Conservation (phyloP, 2,797 vertebrate genomes). For the Hypotaenidia okinawae region DNA sequence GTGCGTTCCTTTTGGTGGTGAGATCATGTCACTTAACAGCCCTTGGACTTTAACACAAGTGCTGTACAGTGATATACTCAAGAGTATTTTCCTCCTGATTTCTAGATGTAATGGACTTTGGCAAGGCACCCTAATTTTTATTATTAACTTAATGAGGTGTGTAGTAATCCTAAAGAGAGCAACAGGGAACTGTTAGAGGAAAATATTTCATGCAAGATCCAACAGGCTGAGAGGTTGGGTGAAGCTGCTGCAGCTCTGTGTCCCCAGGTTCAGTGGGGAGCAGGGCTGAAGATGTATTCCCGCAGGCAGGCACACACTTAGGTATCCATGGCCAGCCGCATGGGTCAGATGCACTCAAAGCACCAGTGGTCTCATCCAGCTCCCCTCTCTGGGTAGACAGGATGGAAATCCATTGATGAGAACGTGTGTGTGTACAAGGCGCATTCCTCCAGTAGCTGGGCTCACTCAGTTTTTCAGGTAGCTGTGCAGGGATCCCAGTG, state of each 20-base stretch:
- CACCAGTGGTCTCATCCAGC: background rate
- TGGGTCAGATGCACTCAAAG: background rate
- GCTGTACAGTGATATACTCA: background rate
- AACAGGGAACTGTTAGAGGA: background rate
- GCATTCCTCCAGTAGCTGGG: background rate
- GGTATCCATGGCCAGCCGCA: background rate
- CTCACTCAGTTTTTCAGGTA: background rate
- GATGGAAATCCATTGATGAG: background rate
- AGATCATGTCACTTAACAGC: background rate
- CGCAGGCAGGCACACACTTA: background rate
- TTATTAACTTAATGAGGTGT: constrained; percentile 40
- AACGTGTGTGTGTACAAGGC: background rate
- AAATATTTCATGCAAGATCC: background rate
- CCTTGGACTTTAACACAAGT: background rate
- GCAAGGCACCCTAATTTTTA: constrained; percentile 30
- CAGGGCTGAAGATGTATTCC: background rate
- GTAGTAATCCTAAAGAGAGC: background rate
- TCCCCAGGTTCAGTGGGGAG: background rate
- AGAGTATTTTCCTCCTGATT: constrained; percentile 1
- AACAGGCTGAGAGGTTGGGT: background rate
- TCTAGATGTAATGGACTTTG: constrained; percentile 34
- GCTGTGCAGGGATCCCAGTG: background rate
- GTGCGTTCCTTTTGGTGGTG: background rate
- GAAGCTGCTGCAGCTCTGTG: background rate
- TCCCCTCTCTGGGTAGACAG: background rate